Conservation (phyloP, 2,888 invertebrate species). For the Hartigia nigra region DNA sequence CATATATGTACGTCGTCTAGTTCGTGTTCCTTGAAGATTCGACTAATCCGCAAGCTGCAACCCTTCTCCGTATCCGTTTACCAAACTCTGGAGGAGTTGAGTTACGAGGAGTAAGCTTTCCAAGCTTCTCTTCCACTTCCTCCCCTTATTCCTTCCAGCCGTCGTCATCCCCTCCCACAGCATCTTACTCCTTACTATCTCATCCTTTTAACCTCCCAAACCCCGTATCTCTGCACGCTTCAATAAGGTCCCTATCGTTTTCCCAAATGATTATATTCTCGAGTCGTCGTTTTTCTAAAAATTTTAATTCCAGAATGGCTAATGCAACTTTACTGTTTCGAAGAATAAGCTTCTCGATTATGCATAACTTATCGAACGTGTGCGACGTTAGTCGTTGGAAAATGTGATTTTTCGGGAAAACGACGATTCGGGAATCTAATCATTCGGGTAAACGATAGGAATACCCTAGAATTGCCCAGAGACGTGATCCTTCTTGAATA, state of each 20-base stretch:
- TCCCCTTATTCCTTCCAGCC: constrained; percentile 1
- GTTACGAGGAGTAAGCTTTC: background rate
- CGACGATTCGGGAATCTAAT: too few species aligned
- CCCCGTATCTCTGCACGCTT: constrained; percentile 20
- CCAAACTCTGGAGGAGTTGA: background rate
- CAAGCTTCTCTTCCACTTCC: background rate
- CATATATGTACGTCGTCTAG: background rate
- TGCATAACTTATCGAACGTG: too few species aligned
- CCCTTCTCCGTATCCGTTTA: background rate
- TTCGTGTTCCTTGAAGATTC: background rate
- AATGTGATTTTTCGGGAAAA: too few species aligned
- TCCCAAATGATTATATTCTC: too few species aligned
- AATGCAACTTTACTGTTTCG: too few species aligned
- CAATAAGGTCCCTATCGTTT: too few species aligned
- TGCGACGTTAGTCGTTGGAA: too few species aligned
- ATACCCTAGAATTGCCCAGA: too few species aligned
- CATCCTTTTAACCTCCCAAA: background rate
- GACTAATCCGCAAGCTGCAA: background rate
- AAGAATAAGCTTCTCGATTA: too few species aligned
- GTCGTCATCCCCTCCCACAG: background rate
- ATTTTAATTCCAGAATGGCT: too few species aligned
- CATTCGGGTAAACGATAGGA: too few species aligned
- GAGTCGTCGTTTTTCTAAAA: too few species aligned
- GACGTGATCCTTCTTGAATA: constrained; percentile 39
- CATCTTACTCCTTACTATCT: background rate